phyloP scores from a whole-genome alignment of 2,888 invertebrate species.

The Eucriotettix oculatus region DNA sequence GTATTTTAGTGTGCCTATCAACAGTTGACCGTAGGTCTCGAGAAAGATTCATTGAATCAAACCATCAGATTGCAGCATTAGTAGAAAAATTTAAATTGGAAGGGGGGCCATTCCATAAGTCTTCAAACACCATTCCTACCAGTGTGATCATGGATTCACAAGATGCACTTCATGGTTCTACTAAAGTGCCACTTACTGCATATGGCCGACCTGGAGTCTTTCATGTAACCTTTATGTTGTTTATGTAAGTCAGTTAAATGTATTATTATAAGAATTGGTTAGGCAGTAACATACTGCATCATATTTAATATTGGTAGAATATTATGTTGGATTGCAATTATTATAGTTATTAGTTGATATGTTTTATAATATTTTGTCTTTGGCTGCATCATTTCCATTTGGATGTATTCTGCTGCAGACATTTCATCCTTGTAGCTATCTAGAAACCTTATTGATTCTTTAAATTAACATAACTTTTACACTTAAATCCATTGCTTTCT shows the following conservation, averaged over 20 bases:
- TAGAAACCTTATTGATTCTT: no score
- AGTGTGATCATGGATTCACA: conserved; percentile 19
- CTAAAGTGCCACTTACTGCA: conserved; percentile 54
- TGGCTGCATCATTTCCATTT: no score
- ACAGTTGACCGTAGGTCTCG: conserved; percentile 67
- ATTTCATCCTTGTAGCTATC: no score
- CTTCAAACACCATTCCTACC: background rate
- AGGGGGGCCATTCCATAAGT: conserved; percentile 43
- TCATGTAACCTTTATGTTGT: conserved; percentile 50
- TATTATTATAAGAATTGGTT: background rate
- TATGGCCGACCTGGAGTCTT: conserved; percentile 55
- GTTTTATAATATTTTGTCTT: no score
- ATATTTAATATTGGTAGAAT: no score
- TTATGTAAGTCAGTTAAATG: conserved; percentile 41
- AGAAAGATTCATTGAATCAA: conserved; percentile 84
- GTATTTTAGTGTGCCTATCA: conserved; percentile 46
- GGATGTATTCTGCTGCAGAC: no score
- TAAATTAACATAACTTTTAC: no score
- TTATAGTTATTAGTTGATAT: no score
- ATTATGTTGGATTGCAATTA: no score
- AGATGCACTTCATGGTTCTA: conserved; percentile 21
- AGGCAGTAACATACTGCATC: no score
- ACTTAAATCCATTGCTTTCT: no score
- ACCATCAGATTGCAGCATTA: conserved; percentile 78
- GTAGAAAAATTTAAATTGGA: conserved; percentile 84